Conservation (phyloP, 2,113 vertebrate genomes). For the Lepidothrix coronata region DNA sequence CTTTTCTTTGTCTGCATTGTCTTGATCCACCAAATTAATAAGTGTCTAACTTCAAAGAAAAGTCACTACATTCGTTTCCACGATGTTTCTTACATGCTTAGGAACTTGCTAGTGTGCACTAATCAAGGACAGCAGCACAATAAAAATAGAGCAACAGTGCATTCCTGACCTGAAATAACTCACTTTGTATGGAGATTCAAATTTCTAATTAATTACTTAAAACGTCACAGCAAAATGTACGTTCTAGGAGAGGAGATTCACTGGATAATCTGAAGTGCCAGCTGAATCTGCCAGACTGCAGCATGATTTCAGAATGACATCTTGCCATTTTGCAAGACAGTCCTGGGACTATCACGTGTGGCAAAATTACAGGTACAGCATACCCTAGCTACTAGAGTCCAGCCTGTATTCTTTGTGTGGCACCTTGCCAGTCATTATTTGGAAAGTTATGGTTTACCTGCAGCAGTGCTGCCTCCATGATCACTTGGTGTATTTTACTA, state of each 20-base stretch:
- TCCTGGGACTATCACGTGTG: neutral
- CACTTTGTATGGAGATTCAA: neutral
- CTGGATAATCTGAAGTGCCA: neutral
- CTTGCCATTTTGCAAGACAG: neutral
- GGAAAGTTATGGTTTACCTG: neutral
- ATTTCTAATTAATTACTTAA: neutral
- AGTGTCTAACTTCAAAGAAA: neutral
- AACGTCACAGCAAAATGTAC: neutral
- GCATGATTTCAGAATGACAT: neutral
- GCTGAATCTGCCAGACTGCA: neutral
- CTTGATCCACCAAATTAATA: neutral
- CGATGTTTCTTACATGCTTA: neutral
- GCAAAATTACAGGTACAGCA: neutral
- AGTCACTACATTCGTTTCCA: neutral
- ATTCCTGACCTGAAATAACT: neutral
- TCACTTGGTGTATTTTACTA: neutral
- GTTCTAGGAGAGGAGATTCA: neutral
- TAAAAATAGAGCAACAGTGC: neutral
- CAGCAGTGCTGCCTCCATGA: neutral
- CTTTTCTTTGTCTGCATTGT: neutral
- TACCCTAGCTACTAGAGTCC: neutral
- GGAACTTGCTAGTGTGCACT: neutral
- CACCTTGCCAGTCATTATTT: neutral
- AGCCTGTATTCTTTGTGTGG: neutral
- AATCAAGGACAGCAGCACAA: neutral